These are phyloP conservation scores for Brachionus paranguensis DNA, from an alignment of 1,140 invertebrate species.

Conservation along the genomic window DNA sequence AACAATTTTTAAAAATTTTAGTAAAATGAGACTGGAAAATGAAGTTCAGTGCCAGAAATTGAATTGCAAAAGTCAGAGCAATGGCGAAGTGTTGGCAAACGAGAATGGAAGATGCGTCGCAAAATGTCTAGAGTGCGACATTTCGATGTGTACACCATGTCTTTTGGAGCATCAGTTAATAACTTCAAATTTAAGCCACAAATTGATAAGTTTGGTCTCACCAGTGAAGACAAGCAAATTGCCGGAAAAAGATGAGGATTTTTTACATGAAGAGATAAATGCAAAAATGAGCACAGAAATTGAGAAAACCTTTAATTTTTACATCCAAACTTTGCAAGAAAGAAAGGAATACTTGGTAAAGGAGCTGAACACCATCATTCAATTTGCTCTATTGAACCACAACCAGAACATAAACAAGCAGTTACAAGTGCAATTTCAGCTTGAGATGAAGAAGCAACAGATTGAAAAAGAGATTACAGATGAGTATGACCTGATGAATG, in stretches of 20 bases:
- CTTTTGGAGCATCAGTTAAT: conserved; percentile 23
- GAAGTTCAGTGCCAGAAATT: background rate
- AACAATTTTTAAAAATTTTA: background rate
- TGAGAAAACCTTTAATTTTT: conserved; percentile 19
- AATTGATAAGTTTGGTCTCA: conserved; percentile 21
- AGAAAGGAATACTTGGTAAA: conserved; percentile 25
- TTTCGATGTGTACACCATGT: background rate
- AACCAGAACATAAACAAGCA: conserved; percentile 37
- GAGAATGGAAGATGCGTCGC: background rate
- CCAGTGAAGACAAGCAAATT: background rate
- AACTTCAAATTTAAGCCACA: background rate
- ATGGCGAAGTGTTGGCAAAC: background rate
- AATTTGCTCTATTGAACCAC: conserved; percentile 36
- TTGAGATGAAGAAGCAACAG: conserved; percentile 38
- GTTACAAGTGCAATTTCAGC: conserved; percentile 20
- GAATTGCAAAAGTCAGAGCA: background rate
- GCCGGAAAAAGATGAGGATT: background rate
- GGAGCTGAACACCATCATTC: conserved; percentile 38
- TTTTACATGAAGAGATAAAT: background rate
- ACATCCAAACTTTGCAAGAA: conserved; percentile 20
- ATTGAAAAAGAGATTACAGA: conserved; percentile 23
- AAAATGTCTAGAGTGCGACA: background rate
- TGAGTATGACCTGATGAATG: conserved; percentile 19
- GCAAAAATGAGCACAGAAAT: background rate
- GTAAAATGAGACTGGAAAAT: conserved; percentile 21